A percentile compares a stretch with the other conserved stretches of the same genome.
These are phyloP conservation scores for Nezara viridula DNA, from an alignment of 2,888 invertebrate genomes.

Conservation along the genomic window DNA sequence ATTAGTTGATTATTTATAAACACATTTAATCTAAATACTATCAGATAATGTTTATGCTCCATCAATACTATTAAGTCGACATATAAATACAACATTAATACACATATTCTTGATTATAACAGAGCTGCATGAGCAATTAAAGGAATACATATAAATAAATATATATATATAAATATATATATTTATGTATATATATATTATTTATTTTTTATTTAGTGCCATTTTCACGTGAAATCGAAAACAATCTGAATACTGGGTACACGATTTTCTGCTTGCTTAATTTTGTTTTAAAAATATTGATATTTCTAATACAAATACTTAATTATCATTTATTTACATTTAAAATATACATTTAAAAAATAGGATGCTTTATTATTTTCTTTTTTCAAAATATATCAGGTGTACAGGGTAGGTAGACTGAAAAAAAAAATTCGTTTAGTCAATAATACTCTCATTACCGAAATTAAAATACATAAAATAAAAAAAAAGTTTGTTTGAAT, in stretches of 20 bases:
- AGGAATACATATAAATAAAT: background rate
- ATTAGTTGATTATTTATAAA: constrained; percentile 22
- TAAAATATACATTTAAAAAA: constrained; percentile 47
- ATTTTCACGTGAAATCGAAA: background rate
- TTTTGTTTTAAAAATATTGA: constrained; percentile 34
- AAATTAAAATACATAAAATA: background rate
- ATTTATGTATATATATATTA: background rate
- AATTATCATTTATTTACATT: constrained; percentile 34
- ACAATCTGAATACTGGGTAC: constrained; percentile 23
- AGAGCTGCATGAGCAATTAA: constrained; percentile 39
- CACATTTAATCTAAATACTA: constrained; percentile 11
- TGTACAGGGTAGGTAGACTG: background rate
- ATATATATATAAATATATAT: no score
- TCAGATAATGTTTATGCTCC: constrained; percentile 17
- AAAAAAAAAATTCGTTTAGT: background rate
- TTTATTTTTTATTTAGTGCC: constrained; percentile 33
- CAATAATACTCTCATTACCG: background rate
- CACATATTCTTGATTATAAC: constrained; percentile 18
- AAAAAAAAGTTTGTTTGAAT: background rate
- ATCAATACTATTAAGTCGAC: constrained; percentile 18
- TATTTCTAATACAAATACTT: constrained; percentile 18
- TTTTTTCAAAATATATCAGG: background rate
- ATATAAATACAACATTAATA: constrained; percentile 21
- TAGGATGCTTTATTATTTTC: background rate
- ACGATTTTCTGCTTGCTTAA: background rate